Evolutionary conservation across 2,113 vertebrate species (phyloP).

Genomic region (Saimiri boliviensis): DNA sequence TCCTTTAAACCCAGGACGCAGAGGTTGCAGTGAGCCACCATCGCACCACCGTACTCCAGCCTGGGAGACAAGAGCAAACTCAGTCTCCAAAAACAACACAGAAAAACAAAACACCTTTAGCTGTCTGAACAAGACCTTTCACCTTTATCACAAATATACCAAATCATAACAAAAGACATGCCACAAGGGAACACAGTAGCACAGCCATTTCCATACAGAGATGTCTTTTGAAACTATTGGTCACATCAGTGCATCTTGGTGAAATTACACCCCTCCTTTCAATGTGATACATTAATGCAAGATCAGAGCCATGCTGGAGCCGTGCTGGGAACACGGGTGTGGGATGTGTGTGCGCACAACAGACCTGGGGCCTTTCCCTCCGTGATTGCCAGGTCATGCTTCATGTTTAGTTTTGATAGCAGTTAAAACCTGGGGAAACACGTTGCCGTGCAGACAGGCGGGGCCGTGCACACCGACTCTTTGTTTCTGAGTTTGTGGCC

Average conservation of each 20-base stretch:
- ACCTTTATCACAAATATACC: too few relatives aligned
- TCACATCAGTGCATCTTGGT: accelerated
- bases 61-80: too few relatives aligned
- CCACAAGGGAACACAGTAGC: too few relatives aligned
- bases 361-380: background rate
- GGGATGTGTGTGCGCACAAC: accelerated
- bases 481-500: background rate
- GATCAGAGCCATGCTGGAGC: background rate
- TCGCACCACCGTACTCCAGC: too few relatives aligned
- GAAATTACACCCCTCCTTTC: background rate
- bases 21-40: too few relatives aligned
- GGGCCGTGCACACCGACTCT: accelerated
- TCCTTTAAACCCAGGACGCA: too few relatives aligned
- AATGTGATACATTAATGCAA: accelerated
- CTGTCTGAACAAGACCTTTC: background rate
- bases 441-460: accelerated
- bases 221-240: background rate
- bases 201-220: accelerated
- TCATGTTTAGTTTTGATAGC: background rate
- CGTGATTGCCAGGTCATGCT: too few relatives aligned
- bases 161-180: background rate
- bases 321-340: accelerated
- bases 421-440: background rate
- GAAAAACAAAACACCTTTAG: too few relatives aligned
- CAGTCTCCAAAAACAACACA: too few relatives aligned